Percentiles rank a stretch among this genome's conserved stretches.
phyloP scores from a whole-genome alignment of 1,140 invertebrate species.

The Neomicropteryx cornuta region DNA sequence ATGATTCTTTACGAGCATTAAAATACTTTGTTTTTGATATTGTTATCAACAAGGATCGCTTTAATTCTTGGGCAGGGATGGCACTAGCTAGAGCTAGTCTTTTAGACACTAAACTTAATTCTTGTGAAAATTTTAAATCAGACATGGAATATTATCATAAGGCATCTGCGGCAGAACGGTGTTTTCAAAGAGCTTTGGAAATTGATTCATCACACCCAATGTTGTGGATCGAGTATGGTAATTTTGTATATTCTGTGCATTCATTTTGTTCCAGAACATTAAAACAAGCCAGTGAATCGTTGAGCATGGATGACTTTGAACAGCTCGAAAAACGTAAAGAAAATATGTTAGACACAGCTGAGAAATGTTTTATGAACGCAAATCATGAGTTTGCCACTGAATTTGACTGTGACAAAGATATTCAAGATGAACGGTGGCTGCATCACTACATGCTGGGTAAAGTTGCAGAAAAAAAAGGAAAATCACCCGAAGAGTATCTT shows the following conservation, averaged over 20 bases:
- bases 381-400: constrained; percentile 44
- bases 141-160: constrained; percentile 61
- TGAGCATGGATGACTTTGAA: constrained; percentile 69
- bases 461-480: constrained; percentile 72
- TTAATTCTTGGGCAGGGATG: constrained; percentile 89
- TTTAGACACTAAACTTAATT: constrained; percentile 74
- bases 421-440: constrained; percentile 75
- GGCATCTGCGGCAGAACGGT: constrained; percentile 58
- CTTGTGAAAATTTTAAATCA: constrained; percentile 50
- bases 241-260: constrained; percentile 76
- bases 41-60: constrained; percentile 60
- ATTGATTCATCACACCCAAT: constrained; percentile 58
- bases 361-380: constrained; percentile 65
- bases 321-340: constrained; percentile 64
- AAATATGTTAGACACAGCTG: constrained; percentile 62
- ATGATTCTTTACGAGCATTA: constrained; percentile 64
- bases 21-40: constrained; percentile 78
- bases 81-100: constrained; percentile 70
- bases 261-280: constrained; percentile 77
- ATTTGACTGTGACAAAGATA: constrained; percentile 39
- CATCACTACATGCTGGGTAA: constrained; percentile 90
- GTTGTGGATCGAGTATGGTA: constrained; percentile 83
- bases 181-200: constrained; percentile 66
- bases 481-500: constrained; percentile 61
- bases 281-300: constrained; percentile 63